phyloP scores from a whole-genome alignment of 2,888 invertebrate species.

The Pyrrhosoma nymphula region DNA sequence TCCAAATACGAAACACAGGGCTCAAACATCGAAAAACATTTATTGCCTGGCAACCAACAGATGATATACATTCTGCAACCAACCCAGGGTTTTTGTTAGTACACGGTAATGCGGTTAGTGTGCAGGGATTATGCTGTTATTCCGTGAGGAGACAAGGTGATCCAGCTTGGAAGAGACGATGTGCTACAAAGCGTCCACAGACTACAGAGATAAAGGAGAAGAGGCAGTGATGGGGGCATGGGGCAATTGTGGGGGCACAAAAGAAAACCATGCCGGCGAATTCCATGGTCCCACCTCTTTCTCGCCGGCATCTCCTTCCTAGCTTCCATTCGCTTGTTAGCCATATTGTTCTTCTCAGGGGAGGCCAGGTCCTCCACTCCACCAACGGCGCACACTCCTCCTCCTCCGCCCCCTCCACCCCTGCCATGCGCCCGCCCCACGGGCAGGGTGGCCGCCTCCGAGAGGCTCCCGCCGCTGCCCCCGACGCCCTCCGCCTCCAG shows the following conservation, averaged over 20 bases:
- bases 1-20: not conserved
- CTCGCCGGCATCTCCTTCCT: constrained; percentile 92
- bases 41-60: not conserved
- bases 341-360: constrained; percentile 90
- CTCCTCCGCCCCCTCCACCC: constrained; percentile 78
- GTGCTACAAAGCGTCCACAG: not conserved
- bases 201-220: not conserved
- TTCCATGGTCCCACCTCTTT: constrained; percentile 80
- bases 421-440: constrained; percentile 87
- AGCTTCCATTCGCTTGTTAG: constrained; percentile 92
- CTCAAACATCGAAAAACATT: not conserved
- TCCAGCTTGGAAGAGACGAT: not conserved
- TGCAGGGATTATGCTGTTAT: not conserved
- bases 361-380: constrained; percentile 77
- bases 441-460: constrained; percentile 93
- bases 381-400: constrained; percentile 72
- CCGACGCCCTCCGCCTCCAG: constrained; percentile 85
- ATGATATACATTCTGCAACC: not conserved
- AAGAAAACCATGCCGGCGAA: not conserved
- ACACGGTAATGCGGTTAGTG: not conserved
- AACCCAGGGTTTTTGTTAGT: not conserved
- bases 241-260: not conserved
- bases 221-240: not conserved
- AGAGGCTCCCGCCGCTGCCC: constrained; percentile 94
- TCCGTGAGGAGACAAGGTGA: not conserved